These are phyloP conservation scores for Adoxophyes honmai DNA, from an alignment of 1,140 invertebrate species.

Conservation along the genomic window DNA sequence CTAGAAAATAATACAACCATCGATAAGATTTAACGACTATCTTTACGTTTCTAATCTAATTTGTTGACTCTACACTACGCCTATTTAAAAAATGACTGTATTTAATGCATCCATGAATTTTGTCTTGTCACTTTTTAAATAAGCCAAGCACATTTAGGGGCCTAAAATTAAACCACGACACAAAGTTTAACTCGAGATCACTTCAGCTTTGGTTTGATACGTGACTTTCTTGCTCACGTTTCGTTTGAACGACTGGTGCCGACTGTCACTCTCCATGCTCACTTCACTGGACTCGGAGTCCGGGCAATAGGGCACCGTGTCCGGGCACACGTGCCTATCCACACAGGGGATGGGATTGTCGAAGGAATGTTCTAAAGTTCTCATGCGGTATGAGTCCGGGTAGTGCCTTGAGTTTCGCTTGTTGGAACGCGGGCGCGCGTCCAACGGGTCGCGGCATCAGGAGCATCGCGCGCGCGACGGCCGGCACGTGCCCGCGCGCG, in stretches of 20 bases:
- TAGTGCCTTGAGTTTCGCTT: constrained; percentile 31
- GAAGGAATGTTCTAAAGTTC: constrained; percentile 44
- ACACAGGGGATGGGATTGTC: constrained; percentile 53
- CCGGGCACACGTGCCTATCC: constrained; percentile 47
- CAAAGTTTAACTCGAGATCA: constrained; percentile 48
- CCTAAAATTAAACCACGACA: constrained; percentile 25
- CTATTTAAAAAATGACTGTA: not conserved
- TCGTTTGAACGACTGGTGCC: constrained; percentile 54
- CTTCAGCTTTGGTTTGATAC: constrained; percentile 68
- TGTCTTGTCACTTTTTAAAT: constrained; percentile 2
- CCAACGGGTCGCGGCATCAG: constrained; percentile 47
- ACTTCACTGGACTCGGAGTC: constrained; percentile 67
- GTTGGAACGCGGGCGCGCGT: constrained; percentile 36
- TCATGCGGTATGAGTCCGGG: constrained; percentile 44
- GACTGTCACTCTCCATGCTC: constrained; percentile 59
- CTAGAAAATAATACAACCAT: constrained; percentile 12
- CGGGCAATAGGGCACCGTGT: constrained; percentile 37
- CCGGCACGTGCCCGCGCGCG: constrained; percentile 54
- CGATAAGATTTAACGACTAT: not conserved
- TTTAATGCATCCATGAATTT: not conserved
- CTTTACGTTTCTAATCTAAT: not conserved
- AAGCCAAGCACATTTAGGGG: constrained; percentile 31
- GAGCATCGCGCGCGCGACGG: constrained; percentile 51
- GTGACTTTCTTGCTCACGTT: constrained; percentile 55
- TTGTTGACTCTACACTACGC: too few species aligned